These are phyloP conservation scores for Raillietiella orientalis DNA, from an alignment of 2,888 invertebrate genomes.

Conservation along the genomic window DNA sequence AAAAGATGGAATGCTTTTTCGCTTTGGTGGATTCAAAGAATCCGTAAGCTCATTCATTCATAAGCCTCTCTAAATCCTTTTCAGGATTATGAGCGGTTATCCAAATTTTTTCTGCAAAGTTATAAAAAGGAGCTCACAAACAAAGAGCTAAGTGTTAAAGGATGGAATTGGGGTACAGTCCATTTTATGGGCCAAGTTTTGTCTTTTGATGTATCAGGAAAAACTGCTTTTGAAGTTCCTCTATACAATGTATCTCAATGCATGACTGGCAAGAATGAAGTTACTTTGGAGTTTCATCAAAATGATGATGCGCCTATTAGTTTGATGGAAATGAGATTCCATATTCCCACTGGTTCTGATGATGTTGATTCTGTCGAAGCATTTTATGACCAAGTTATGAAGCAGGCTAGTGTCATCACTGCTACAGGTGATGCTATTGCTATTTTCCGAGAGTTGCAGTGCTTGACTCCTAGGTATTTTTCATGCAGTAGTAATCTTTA, in stretches of 20 bases:
- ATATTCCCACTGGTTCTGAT: conserved; percentile 71
- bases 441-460: conserved; percentile 82
- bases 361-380: conserved; percentile 84
- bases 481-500: conserved; percentile 9
- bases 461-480: conserved; percentile 71
- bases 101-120: conserved; percentile 48
- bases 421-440: conserved; percentile 94
- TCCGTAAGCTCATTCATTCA: conserved; percentile 18
- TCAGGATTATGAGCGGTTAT: conserved; percentile 69
- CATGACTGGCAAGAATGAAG: conserved; percentile 86
- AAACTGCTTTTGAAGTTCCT: conserved; percentile 80
- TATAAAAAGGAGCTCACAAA: conserved; percentile 61
- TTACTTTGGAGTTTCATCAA: conserved; percentile 90
- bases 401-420: conserved; percentile 87
- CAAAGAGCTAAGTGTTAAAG: conserved; percentile 71
- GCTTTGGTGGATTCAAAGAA: conserved; percentile 82
- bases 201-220: conserved; percentile 41
- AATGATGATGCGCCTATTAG: conserved; percentile 95
- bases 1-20: conserved; percentile 57
- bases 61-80: conserved; percentile 7
- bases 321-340: conserved; percentile 88
- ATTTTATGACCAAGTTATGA: conserved; percentile 88
- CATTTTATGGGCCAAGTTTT: conserved; percentile 62
- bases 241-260: conserved; percentile 83
- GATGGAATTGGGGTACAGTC: conserved; percentile 98